Conservation (phyloP, 2,888 invertebrate genomes). For the Orchesellides sinensis region DNA sequence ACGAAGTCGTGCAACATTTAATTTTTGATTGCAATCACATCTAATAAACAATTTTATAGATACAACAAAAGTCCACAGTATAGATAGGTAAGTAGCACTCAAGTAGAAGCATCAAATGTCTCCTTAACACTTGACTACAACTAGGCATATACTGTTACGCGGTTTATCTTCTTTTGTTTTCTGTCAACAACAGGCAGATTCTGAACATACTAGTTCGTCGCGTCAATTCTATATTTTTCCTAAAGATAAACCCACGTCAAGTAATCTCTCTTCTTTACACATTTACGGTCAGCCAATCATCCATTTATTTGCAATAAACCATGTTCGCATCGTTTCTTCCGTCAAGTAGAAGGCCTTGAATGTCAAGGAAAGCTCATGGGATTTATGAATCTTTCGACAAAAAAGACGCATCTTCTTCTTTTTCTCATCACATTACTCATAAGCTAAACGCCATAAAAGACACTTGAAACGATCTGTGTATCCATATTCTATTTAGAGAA, state of each 20-base stretch:
- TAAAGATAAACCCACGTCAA: constrained; percentile 6
- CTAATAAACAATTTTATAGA: not conserved
- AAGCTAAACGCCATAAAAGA: too few relatives aligned
- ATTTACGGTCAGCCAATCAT: not conserved
- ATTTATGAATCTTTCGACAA: not conserved
- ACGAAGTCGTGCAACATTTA: too few relatives aligned
- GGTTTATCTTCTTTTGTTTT: constrained; percentile 1
- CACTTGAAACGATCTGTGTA: not conserved
- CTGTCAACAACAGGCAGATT: not conserved
- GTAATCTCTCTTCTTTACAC: constrained; percentile 1
- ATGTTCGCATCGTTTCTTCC: constrained; percentile 12
- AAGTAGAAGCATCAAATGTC: not conserved
- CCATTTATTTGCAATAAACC: not conserved
- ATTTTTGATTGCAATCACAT: too few relatives aligned
- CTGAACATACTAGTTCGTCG: not conserved
- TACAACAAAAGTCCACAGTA: not conserved
- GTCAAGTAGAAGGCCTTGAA: constrained; percentile 16
- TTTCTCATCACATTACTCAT: not conserved
- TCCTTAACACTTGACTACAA: not conserved
- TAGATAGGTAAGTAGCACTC: not conserved
- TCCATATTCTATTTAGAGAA: not conserved
- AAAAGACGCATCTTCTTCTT: not conserved
- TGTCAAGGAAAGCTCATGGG: constrained; percentile 37
- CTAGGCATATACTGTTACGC: not conserved
- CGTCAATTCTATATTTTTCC: constrained; percentile 18